Percentiles rank a stretch among this genome's conserved stretches.
Conservation (phyloP, 2,888 invertebrate genomes). For the Dyspetes luteomarginatus region DNA sequence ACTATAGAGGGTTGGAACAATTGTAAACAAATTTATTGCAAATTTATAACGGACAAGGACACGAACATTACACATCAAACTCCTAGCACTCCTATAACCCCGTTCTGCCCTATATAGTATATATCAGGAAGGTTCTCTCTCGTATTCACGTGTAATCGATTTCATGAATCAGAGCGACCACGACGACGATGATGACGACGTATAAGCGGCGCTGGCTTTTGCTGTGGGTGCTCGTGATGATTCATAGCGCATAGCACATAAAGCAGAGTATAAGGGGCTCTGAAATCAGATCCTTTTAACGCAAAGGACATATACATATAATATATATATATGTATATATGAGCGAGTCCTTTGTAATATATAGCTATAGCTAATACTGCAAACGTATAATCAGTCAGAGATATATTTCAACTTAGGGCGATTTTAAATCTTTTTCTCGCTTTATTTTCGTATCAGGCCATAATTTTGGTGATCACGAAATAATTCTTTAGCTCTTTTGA, state of each 20-base stretch:
- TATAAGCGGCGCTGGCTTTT: slow-evolving; percentile 26
- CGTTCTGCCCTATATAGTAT: neutral
- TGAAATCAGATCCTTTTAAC: slow-evolving; percentile 51
- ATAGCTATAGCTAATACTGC: slow-evolving; percentile 6
- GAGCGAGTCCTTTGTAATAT: neutral
- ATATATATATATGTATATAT: neutral
- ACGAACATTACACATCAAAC: too few relatives aligned
- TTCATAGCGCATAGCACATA: slow-evolving; percentile 37
- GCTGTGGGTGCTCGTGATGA: slow-evolving; percentile 46
- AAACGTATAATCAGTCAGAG: slow-evolving; percentile 15
- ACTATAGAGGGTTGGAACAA: too few relatives aligned
- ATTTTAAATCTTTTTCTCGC: slow-evolving; percentile 13
- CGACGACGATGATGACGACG: slow-evolving; percentile 30
- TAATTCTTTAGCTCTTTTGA: too few relatives aligned
- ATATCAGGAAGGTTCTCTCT: slow-evolving; percentile 14
- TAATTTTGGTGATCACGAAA: neutral
- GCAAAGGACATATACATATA: neutral
- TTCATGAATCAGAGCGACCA: slow-evolving; percentile 58
- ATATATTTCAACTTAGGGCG: neutral
- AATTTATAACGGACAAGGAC: too few relatives aligned
- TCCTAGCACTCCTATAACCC: too few relatives aligned
- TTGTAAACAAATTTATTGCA: too few relatives aligned
- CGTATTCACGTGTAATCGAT: slow-evolving; percentile 53
- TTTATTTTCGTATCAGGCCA: neutral
- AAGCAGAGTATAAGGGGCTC: neutral